Base-by-base conservation (phyloP, 2,888 invertebrate species). In the Neuroscelio doddi region DNA sequence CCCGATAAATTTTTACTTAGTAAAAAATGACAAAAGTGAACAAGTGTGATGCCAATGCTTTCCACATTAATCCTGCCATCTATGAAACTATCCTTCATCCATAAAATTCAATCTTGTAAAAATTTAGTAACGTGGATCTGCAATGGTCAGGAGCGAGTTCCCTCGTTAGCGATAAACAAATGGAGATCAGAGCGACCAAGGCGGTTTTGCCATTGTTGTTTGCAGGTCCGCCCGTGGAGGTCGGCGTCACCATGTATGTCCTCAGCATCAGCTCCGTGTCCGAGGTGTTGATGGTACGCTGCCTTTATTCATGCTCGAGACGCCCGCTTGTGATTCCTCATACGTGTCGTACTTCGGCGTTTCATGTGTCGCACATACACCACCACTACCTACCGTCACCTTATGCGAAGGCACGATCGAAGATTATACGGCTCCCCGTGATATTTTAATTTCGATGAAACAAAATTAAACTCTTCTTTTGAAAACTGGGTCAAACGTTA, bases 241-340 rank as follows among this genome's bases (percentile, higher is more conserved):
- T 97, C 87, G 95, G 96, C 87, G 95, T 97, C 89, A 96, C 96
- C 89, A 95, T 97, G 93, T 96, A 95, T 90, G 96, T 97, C 89
- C 93, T 96, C 89, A 95, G 95, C 89, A 97, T 97, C 92, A 95
- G 95, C 90, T 95, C 96, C 87, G 94, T 97, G 88, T 96, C 96
- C 88, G 97, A 97, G 92, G 96, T 96, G 88, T 93, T 95, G 91
- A 97, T 96, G 96, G 96, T 96, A 93, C 85, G 85, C 83, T 84
- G 69, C 59, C 66, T 70, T 73, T 73, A 72, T 71, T 71, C 72
- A 66, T 68, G 72, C 71, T 71, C 64, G 55, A 63, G 51, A 68
- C 72, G 71, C 70, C 63, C 74, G 64, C 68, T 69, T 68, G 55
- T 65, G 64, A 66, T 62, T 69, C 62, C 63, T 71, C 68, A 70